Evolutionary conservation across 2,888 invertebrate genomes (phyloP).

Genomic region (Drosophila antonietae): DNA sequence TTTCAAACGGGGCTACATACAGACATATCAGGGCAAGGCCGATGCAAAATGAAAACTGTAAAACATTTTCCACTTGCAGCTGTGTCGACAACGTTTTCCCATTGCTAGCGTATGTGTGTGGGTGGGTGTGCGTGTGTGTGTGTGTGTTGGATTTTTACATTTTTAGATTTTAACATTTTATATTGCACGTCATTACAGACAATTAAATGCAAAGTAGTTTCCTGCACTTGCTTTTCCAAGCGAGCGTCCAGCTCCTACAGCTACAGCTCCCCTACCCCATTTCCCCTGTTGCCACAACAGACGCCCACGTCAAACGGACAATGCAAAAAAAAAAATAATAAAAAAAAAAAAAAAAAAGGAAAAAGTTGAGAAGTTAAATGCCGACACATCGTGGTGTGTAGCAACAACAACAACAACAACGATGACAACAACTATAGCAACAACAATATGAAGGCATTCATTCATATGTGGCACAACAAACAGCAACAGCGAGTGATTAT

Average conservation of each 20-base stretch:
- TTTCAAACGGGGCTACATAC: slow-evolving; percentile 11
- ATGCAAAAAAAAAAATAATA: slow-evolving; percentile 49
- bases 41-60: slow-evolving; percentile 59
- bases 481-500: slow-evolving; percentile 68
- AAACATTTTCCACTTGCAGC: slow-evolving; percentile 58
- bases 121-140: slow-evolving; percentile 18
- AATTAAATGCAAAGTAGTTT: slow-evolving; percentile 85
- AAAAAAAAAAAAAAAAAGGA: slow-evolving; percentile 52
- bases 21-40: slow-evolving; percentile 44
- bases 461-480: slow-evolving; percentile 74
- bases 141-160: slow-evolving; percentile 59
- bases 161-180: slow-evolving; percentile 84
- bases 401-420: slow-evolving; percentile 58
- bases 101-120: neutral
- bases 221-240: slow-evolving; percentile 82
- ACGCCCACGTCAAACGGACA: slow-evolving; percentile 63
- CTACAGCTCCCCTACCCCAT: neutral
- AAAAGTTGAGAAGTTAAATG: slow-evolving; percentile 81
- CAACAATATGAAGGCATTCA: slow-evolving; percentile 66
- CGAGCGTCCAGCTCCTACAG: slow-evolving; percentile 52
- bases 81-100: slow-evolving; percentile 47
- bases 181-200: slow-evolving; percentile 85
- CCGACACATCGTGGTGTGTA: slow-evolving; percentile 76
- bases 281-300: slow-evolving; percentile 7
- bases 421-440: slow-evolving; percentile 21